Evolutionary conservation across 2,113 vertebrate species (phyloP).

Genomic region (Megalops atlanticus): DNA sequence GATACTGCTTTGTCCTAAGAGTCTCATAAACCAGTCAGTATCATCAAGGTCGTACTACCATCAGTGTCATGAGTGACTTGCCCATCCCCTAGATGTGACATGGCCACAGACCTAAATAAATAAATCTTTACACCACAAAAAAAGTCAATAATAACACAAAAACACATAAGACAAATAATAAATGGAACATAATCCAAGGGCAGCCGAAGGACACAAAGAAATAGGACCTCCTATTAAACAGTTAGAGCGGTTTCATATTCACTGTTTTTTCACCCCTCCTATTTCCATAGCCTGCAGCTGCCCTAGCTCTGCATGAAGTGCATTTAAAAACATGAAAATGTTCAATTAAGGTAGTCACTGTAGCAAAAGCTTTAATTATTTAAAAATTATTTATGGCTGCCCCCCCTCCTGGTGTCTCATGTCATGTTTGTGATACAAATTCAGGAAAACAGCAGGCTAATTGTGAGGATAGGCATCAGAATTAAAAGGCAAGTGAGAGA

Average conservation of each 20-base stretch:
- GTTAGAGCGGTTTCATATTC: background rate
- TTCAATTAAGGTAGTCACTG: conserved; percentile 33
- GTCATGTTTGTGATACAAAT: conserved; percentile 45
- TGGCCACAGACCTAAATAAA: background rate
- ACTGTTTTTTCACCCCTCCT: too few relatives aligned
- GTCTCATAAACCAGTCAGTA: too few relatives aligned
- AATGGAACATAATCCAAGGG: background rate
- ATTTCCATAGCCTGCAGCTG: conserved; percentile 21
- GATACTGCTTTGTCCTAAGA: too few relatives aligned
- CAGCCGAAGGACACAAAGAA: background rate
- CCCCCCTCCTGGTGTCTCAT: conserved; percentile 25
- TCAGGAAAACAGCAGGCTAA: conserved; percentile 39
- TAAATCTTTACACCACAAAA: background rate
- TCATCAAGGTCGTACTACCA: too few relatives aligned
- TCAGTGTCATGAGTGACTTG: too few relatives aligned
- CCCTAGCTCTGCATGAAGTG: conserved; percentile 15
- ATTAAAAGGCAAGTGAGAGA: conserved; percentile 47
- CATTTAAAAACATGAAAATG: conserved; percentile 33
- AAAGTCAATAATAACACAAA: too few relatives aligned
- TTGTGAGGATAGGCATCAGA: conserved; percentile 45
- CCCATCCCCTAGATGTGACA: conserved; percentile 7
- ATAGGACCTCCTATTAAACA: background rate
- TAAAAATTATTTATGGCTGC: conserved; percentile 38
- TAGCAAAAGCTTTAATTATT: conserved; percentile 40
- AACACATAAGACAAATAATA: background rate